A percentile compares a stretch with the other conserved stretches of the same genome.
Evolutionary conservation across 2,888 invertebrate genomes (phyloP).

Genomic region (Strigamia crassipes): DNA sequence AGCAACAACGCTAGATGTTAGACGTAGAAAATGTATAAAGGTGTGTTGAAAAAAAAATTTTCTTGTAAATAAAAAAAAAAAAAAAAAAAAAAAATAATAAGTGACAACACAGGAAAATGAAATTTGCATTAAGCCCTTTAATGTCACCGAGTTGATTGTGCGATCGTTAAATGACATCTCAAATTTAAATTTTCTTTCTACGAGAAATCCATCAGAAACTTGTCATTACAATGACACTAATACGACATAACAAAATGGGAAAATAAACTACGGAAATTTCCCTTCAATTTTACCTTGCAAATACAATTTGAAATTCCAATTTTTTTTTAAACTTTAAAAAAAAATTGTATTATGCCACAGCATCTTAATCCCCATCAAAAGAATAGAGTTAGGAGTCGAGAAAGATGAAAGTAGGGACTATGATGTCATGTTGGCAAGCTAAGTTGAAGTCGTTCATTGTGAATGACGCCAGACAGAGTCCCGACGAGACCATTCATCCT

Average conservation of each 20-base stretch:
- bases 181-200: neutral
- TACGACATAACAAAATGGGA: neutral
- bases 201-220: neutral
- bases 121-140: conserved; percentile 24
- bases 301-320: conserved; percentile 4
- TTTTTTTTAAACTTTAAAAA: neutral
- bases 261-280: neutral
- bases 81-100: neutral
- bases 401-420: conserved; percentile 4
- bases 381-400: neutral
- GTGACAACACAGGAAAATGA: neutral
- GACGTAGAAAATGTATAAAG: neutral
- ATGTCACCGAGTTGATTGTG: neutral
- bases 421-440: conserved; percentile 38
- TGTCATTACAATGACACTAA: neutral
- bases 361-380: conserved; percentile 14
- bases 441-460: conserved; percentile 42
- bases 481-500: conserved; percentile 37
- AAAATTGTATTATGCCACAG: neutral
- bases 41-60: neutral
- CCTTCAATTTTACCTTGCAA: neutral
- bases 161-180: neutral
- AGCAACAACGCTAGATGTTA: neutral
- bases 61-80: too few species aligned
- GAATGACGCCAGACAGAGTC: conserved; percentile 38